Percentiles rank a stretch among this genome's conserved stretches.
phyloP scores from a whole-genome alignment of 2,113 vertebrate species.

The Anser brachyrhynchus region DNA sequence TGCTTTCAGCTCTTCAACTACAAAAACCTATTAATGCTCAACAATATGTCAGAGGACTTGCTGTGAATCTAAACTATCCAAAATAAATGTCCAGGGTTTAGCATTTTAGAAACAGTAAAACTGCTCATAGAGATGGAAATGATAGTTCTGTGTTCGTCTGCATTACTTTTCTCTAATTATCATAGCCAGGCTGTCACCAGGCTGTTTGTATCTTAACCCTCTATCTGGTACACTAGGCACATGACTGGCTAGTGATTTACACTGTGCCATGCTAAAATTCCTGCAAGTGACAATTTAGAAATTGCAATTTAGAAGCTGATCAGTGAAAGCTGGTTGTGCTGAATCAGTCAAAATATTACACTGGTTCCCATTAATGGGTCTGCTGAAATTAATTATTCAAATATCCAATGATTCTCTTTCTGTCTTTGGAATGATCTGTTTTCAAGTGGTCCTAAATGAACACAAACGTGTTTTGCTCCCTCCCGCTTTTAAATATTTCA shows the following conservation, averaged over 20 bases:
- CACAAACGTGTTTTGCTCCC: not conserved
- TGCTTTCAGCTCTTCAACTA: conserved; percentile 11
- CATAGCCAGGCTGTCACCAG: conserved; percentile 24
- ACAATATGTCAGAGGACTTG: not conserved
- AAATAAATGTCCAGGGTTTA: not conserved
- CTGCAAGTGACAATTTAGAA: conserved; percentile 66
- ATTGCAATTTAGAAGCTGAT: conserved; percentile 55
- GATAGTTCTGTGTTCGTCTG: conserved; percentile 8
- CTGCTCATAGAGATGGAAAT: not conserved
- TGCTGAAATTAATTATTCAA: conserved; percentile 70
- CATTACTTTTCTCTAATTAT: conserved; percentile 40
- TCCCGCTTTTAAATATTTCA: conserved; percentile 46
- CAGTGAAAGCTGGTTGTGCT: conserved; percentile 62
- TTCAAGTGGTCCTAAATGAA: conserved; percentile 26
- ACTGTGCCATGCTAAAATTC: conserved; percentile 44
- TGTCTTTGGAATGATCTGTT: conserved; percentile 48
- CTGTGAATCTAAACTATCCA: conserved; percentile 22
- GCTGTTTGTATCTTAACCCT: conserved; percentile 13
- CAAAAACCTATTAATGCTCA: not conserved
- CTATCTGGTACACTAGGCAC: not conserved
- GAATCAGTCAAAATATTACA: conserved; percentile 70
- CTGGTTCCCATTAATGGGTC: conserved; percentile 53
- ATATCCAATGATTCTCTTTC: conserved; percentile 39
- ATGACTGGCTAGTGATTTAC: conserved; percentile 56
- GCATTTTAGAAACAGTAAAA: not conserved